Conservation (phyloP, 1,140 invertebrate species). For the Protaetia brevitarsis region DNA sequence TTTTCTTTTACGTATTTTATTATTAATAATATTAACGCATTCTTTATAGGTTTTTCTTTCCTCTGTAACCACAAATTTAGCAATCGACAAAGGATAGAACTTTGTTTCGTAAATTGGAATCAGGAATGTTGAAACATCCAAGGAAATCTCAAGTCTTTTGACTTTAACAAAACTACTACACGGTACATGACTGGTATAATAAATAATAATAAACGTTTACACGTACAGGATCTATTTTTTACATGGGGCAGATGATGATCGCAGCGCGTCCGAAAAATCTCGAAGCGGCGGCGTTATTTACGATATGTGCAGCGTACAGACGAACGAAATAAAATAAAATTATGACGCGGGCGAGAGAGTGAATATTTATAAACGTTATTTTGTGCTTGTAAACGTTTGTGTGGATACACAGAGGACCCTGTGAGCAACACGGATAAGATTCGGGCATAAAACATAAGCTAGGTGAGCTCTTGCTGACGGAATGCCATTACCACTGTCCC, state of each 20-base stretch:
- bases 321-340: slow-evolving; percentile 26
- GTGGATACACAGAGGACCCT: slow-evolving; percentile 1
- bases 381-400: background rate
- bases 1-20: too few species aligned
- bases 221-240: background rate
- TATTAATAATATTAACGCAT: too few species aligned
- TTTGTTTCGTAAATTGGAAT: too few species aligned
- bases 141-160: too few species aligned
- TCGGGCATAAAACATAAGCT: slow-evolving; percentile 25
- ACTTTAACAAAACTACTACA: too few species aligned
- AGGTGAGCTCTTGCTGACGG: slow-evolving; percentile 20
- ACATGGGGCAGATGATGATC: slow-evolving; percentile 1
- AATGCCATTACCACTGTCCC: slow-evolving; percentile 26
- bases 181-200: too few species aligned
- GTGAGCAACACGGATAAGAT: slow-evolving; percentile 7
- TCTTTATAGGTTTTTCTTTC: too few species aligned
- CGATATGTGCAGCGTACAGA: slow-evolving; percentile 9
- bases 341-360: slow-evolving; percentile 23
- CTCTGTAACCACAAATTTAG: too few species aligned
- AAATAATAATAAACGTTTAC: too few species aligned
- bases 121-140: too few species aligned
- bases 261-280: slow-evolving; percentile 1
- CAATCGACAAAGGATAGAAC: too few species aligned
- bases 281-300: slow-evolving; percentile 1
- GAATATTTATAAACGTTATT: slow-evolving; percentile 14